A percentile compares a stretch with the other conserved stretches of the same genome.
Evolutionary conservation across 2,888 invertebrate genomes (phyloP).

Genomic region (Catocala fraxini): DNA sequence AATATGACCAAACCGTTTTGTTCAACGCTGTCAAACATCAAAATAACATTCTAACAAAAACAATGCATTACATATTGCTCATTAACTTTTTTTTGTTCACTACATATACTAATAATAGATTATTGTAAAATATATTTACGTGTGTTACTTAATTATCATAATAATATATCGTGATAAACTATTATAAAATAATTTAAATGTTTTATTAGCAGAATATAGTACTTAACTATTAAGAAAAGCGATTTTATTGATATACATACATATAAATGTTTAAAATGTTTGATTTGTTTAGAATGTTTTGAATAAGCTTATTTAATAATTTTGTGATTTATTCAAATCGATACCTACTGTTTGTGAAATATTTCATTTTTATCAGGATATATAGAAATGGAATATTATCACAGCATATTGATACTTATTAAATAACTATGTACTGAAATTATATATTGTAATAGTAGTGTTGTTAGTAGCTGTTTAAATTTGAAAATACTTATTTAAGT

Average conservation of each 20-base stretch:
- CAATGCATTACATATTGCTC: background rate
- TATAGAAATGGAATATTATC: too few relatives aligned
- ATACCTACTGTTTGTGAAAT: background rate
- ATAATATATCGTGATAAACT: slow-evolving; percentile 39
- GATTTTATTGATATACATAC: background rate
- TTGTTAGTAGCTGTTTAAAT: slow-evolving; percentile 38
- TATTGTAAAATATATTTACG: slow-evolving; percentile 16
- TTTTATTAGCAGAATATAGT: slow-evolving; percentile 18
- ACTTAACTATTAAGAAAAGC: slow-evolving; percentile 9
- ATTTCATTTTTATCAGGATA: slow-evolving; percentile 1
- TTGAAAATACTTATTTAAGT: slow-evolving; percentile 21
- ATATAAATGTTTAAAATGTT: too few relatives aligned
- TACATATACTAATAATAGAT: slow-evolving; percentile 1
- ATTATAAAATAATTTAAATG: slow-evolving; percentile 15
- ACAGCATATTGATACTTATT: too few relatives aligned
- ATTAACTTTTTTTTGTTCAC: background rate
- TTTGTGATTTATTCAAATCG: slow-evolving; percentile 6
- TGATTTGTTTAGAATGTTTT: too few relatives aligned
- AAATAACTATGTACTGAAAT: slow-evolving; percentile 28
- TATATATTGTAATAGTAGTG: slow-evolving; percentile 7
- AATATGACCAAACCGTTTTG: too few relatives aligned
- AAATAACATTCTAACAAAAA: background rate
- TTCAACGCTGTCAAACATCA: background rate
- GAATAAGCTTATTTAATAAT: slow-evolving; percentile 3
- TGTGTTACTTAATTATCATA: slow-evolving; percentile 29